Percentiles rank a stretch among this genome's conserved stretches.
phyloP scores from a whole-genome alignment of 2,113 vertebrate species.

The Archilochus colubris region DNA sequence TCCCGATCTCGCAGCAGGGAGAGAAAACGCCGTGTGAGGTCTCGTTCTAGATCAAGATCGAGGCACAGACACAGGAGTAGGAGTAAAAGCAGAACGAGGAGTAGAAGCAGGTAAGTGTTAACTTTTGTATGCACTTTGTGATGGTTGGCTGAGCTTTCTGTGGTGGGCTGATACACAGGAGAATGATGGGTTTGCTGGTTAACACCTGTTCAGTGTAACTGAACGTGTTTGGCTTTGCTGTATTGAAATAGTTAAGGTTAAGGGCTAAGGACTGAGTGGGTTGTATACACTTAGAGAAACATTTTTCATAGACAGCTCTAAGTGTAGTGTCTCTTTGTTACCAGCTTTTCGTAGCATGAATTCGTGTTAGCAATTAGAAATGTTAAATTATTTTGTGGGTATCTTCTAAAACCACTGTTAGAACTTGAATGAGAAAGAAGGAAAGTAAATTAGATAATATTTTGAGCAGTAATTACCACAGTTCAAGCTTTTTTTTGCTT shows the following conservation, averaged over 20 bases:
- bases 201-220: background rate
- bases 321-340: background rate
- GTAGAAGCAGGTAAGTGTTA: conserved; percentile 88
- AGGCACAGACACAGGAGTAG: conserved; percentile 90
- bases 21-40: conserved; percentile 87
- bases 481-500: background rate
- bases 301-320: background rate
- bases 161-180: background rate
- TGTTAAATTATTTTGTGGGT: background rate
- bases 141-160: fast-evolving
- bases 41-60: conserved; percentile 89
- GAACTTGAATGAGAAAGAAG: background rate
- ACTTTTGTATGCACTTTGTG: fast-evolving
- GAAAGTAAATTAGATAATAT: background rate
- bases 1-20: conserved; percentile 90
- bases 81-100: conserved; percentile 90
- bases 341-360: background rate
- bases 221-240: background rate
- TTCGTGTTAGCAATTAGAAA: background rate
- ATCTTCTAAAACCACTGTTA: background rate
- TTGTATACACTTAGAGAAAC: background rate
- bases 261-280: background rate
- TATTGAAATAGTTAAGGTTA: background rate
- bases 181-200: background rate
- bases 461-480: background rate